Base-by-base conservation (phyloP, 2,113 vertebrate species). In the Thunnus thynnus region DNA sequence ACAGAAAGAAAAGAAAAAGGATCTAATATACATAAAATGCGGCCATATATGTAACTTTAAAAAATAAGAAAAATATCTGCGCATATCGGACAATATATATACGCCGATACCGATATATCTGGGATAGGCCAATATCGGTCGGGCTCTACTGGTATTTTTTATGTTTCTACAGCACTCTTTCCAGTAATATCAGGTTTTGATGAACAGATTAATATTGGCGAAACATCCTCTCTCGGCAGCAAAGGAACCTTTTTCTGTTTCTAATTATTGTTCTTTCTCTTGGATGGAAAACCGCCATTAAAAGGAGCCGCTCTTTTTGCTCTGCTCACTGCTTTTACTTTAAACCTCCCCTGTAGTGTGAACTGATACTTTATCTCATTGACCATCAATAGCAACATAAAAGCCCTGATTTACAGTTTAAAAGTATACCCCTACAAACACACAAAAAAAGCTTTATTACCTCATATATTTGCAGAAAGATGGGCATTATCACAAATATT, bases 191-290 rank as follows among this genome's bases (percentile, higher is more conserved):
- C 63, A 67, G 27, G 47, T 62, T 77, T 76, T 68, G 48, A 63
- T 75, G 57, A 83, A 51, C 5, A 30, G 63, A 89, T 78, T 84
- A 46, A 80, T 78, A 22, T 32, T 58, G 55, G 62, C 46, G 51
- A 71, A 75, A 62, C 25, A 54, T 61, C 18, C 25, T 30, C 20
- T 52, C 50, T 77, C n/a, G 20, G 55, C 70, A 46, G 46, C 9
- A 3, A 62, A 41, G 46, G 47, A 3, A 44, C 55, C 52, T 11
- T 48, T 69, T 65, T 72, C 69, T 87, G 74, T 67, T 83, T 76
- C 20, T 64, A 80, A 86, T 88, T 66, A 57, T 48, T 65, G 44
- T 63, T 74, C 60, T 61, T 60, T 77, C 12, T 78, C 55, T 32
- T 41, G 25, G 17, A 67, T n/a, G 64, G 51, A 85, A 67, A 78